Percentiles rank a stretch among this genome's conserved stretches.
These are phyloP conservation scores for Pocillopora damicornis DNA, from an alignment of 64 coral and sea anemone genomes.

Conservation along the genomic window DNA sequence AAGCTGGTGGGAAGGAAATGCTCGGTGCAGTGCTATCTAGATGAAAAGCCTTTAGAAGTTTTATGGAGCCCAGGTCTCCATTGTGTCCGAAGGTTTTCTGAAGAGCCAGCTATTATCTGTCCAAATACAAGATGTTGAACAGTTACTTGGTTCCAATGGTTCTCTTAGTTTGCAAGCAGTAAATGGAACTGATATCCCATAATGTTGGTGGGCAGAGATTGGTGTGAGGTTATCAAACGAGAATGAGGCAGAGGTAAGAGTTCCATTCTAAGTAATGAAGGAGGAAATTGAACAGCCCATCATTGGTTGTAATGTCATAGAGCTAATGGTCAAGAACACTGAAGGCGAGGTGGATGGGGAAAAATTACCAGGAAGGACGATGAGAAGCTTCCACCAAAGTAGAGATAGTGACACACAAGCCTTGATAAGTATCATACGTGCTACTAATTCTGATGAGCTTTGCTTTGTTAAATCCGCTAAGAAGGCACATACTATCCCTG, in stretches of 20 bases:
- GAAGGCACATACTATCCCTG: conserved; percentile 19
- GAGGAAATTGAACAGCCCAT: conserved; percentile 54
- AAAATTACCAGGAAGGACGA: not conserved
- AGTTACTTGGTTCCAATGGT: conserved; percentile 50
- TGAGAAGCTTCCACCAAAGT: conserved; percentile 13
- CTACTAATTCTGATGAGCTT: conserved; percentile 40
- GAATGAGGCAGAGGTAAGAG: conserved; percentile 3
- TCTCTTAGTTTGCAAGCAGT: conserved; percentile 67
- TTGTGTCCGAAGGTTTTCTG: conserved; percentile 43
- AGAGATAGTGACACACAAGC: not conserved
- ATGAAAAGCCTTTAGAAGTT: conserved; percentile 49
- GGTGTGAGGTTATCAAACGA: conserved; percentile 39
- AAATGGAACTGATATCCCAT: conserved; percentile 68
- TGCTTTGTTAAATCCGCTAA: conserved; percentile 13
- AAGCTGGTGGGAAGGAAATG: conserved; percentile 44
- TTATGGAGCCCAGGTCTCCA: conserved; percentile 61
- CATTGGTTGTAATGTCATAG: conserved; percentile 68
- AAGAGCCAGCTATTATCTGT: conserved; percentile 30
- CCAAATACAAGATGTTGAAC: conserved; percentile 34
- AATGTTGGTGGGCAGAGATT: conserved; percentile 49
- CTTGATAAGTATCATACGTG: conserved; percentile 32
- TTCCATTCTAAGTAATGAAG: conserved; percentile 54
- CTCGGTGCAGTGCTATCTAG: conserved; percentile 40
- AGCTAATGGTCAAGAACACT: conserved; percentile 45
- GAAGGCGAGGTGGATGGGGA: not conserved